These are phyloP conservation scores for Folsomia candida DNA, from an alignment of 2,888 invertebrate species.

Conservation along the genomic window DNA sequence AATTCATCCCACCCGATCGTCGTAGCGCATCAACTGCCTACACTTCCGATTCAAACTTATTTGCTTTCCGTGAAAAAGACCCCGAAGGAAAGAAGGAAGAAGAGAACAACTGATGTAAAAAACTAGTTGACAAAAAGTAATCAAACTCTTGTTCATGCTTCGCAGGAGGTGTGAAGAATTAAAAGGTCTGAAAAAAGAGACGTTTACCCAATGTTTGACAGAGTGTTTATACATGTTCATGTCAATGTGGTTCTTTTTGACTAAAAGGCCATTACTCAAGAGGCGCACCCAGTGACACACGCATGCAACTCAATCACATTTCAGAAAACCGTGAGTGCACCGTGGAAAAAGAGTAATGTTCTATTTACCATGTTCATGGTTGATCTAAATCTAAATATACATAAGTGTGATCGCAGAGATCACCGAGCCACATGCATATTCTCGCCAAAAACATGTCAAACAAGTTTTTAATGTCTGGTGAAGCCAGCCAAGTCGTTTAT, in stretches of 20 bases:
- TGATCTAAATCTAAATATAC: not conserved
- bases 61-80: not conserved
- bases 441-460: not conserved
- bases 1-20: not conserved
- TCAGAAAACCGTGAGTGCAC: not conserved
- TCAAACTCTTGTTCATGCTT: not conserved
- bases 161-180: not conserved
- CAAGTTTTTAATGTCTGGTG: not conserved
- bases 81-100: not conserved
- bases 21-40: not conserved
- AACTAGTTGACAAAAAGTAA: not conserved
- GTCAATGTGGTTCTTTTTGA: slow-evolving; percentile 29
- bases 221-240: slow-evolving; percentile 39
- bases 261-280: not conserved
- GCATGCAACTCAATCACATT: not conserved
- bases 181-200: not conserved
- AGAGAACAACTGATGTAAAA: not conserved
- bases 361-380: not conserved
- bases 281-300: not conserved
- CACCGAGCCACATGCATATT: not conserved
- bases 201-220: slow-evolving; percentile 7
- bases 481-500: not conserved
- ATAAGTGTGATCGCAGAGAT: not conserved
- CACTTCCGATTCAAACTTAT: not conserved
- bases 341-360: not conserved